Conservation (phyloP, 2,797 vertebrate species). For the Pachyuromys duprasi region DNA sequence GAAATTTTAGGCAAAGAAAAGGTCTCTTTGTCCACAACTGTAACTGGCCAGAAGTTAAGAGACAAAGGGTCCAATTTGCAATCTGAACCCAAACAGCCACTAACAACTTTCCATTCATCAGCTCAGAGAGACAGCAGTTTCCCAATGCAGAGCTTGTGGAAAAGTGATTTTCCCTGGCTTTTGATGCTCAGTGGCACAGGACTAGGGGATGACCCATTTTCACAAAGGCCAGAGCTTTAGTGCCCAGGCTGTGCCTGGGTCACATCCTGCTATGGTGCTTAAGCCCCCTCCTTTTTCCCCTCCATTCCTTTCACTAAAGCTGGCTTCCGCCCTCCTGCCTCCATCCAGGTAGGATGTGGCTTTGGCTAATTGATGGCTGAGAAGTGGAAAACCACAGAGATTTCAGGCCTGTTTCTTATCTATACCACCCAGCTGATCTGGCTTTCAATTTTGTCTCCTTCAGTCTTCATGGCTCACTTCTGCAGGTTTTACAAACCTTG, state of each 20-base stretch:
- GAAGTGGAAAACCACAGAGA: conserved; percentile 62
- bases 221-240: neutral
- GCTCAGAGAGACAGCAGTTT: conserved; percentile 52
- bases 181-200: neutral
- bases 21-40: conserved; percentile 87
- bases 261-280: neutral
- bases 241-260: neutral
- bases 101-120: conserved; percentile 84
- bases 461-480: neutral
- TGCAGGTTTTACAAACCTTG: neutral
- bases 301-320: conserved; percentile 28
- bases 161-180: conserved; percentile 65
- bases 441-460: neutral
- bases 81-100: conserved; percentile 87
- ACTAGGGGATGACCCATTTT: conserved; percentile 43
- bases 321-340: conserved; percentile 60
- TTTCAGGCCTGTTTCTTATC: conserved; percentile 63
- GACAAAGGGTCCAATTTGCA: conserved; percentile 87
- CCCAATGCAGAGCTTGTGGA: conserved; percentile 55
- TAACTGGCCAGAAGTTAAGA: conserved; percentile 86
- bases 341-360: conserved; percentile 16
- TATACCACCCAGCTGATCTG: conserved; percentile 29
- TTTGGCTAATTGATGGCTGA: conserved; percentile 43
- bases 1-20: conserved; percentile 87
- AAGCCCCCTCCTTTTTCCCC: neutral